Base-by-base conservation (phyloP, 2,888 invertebrate genomes). In the Chymomyza procnemis region DNA sequence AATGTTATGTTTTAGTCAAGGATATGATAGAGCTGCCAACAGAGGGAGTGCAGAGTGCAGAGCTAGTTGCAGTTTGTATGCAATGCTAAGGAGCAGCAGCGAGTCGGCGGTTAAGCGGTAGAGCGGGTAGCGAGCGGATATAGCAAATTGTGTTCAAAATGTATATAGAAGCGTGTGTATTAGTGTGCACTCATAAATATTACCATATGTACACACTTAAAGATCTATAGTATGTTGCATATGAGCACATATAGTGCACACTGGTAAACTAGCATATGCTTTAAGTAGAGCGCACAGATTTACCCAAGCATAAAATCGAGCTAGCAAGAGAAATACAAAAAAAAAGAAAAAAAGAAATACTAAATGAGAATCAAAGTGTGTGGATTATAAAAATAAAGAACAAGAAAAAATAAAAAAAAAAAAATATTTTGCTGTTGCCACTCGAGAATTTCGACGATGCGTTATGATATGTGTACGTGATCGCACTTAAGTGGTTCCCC, bases 121-220 rank as follows among this genome's bases (percentile, higher is more conserved):
- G 12, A 12, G 34, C 34, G 12, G 12, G 9, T 9, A 41, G 63
- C 14, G n/a, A 57, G 48, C 69, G 68, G 65, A 22, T 63, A 30
- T 41, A 68, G 68, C 63, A 80, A 79, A 80, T 75, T 76, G 73
- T 78, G 75, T 55, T 79, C 79, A 67, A 78, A 78, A 79, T 78
- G 78, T 76, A 80, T 76, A 80, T 74, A 76, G 67, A 73, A 79
- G 73, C 75, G 75, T 74, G 71, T 75, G 71, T 75, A 79, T 79
- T 75, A 79, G 79, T 75, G 79, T 77, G 75, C 75, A 71, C 74
- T 74, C 79, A 75, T 75, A 79, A 79, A 77, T 75, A 79, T 78
- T 75, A 75, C 74, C 73, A 77, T 74, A 79, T 75, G 77, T 71
- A 71, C 69, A 75, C 63, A 71, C 66, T 46, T 26, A 60, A 14